Evolutionary conservation across 2,113 vertebrate genomes (phyloP), one percentile per base, ranked within the genome.

Genomic region (Hemibagrus wyckioides): DNA sequence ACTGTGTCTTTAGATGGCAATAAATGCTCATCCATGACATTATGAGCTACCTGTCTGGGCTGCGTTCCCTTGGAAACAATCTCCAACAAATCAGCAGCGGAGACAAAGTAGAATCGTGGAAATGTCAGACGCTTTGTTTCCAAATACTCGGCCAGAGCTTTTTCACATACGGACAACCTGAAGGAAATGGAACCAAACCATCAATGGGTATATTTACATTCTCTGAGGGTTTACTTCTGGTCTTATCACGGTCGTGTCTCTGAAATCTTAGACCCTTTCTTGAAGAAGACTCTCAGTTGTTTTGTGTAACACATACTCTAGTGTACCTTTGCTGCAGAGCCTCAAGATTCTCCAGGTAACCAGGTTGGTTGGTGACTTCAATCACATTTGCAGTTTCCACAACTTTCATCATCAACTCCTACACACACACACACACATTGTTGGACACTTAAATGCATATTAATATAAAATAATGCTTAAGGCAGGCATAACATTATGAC

Each of bases 31-130:
- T 79, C n/a, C 23, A 9, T 21, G 4, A n/a, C 81, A 28, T 82
- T 56, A 81, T 30, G 21, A 76, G 61, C 7, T 61, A 95, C 95
- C 95, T 96, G 92, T 89, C 91, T 95, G 61, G 93, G 95, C 71
- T 91, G 83, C 41, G 93, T 95, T 90, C 94, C 93, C 88, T 96
- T 95, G 69, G 94, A 96, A 86, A 96, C 91, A 0, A 95, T 96
- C 92, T 96, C 95, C 81, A 96, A 89, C 84, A 96, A 92, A 90
- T 96, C 94, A 41, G 91, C 90, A 4, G 91, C 93, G 23, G 95
- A 96, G 65, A 96, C 92, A 80, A 96, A 96, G 83, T 91, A 90
- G 87, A 95, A 96, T 79, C 94, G 92, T 21, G 91, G 95, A 91
- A 96, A 95, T 2, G 87, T 91, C 61, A 96, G 92, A 87, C 92